Percentiles rank a stretch among this genome's conserved stretches.
Conservation (phyloP, 2,888 invertebrate species). For the Cerastis leucographa region DNA sequence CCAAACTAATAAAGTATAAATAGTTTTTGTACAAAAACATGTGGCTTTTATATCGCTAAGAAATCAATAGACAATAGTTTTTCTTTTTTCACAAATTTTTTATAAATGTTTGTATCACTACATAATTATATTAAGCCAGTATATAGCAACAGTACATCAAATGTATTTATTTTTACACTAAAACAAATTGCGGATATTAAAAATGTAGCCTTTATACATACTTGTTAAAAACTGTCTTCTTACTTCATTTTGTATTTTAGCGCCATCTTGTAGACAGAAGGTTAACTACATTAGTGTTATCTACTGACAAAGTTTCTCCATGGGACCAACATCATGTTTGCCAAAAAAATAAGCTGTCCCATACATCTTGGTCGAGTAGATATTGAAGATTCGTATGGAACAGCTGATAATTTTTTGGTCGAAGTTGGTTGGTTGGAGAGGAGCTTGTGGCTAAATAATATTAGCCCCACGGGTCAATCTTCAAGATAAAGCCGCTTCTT, state of each 20-base stretch:
- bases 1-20: background rate
- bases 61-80: constrained; percentile 5
- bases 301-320: too few species aligned
- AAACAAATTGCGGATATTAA: constrained; percentile 13
- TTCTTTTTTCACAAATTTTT: background rate
- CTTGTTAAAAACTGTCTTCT: constrained; percentile 39
- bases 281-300: background rate
- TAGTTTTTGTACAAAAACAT: constrained; percentile 6
- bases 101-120: constrained; percentile 33
- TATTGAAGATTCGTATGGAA: background rate
- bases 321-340: background rate
- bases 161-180: constrained; percentile 57
- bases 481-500: background rate
- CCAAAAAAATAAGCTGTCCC: background rate
- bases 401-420: background rate
- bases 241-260: constrained; percentile 38
- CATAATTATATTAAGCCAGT: background rate
- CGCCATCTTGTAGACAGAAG: constrained; percentile 46
- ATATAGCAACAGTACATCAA: constrained; percentile 35
- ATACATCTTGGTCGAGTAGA: background rate
- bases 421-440: background rate
- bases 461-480: background rate
- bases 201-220: constrained; percentile 39
- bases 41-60: constrained; percentile 4
- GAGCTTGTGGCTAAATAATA: background rate